Conservation (phyloP, 2,888 invertebrate species). For the Stenodera caucasica region DNA sequence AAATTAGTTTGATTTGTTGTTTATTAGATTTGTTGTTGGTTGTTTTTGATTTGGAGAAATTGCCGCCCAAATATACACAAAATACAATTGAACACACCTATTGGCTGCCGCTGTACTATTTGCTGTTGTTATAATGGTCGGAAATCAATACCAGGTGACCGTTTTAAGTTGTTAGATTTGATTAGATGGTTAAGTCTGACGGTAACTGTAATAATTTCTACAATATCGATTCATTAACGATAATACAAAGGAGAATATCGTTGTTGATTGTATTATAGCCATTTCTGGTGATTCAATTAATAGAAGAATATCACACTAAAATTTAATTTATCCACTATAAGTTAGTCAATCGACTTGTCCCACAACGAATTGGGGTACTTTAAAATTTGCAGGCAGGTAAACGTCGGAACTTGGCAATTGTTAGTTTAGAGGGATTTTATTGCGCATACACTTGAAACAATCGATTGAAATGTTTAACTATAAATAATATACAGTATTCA, state of each 20-base stretch:
- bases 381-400: background rate
- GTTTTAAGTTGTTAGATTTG: background rate
- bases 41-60: background rate
- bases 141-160: background rate
- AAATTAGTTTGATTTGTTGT: background rate
- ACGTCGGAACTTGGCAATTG: background rate
- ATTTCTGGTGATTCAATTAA: background rate
- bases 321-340: background rate
- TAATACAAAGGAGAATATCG: background rate
- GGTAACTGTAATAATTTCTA: background rate
- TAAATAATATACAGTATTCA: background rate
- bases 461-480: background rate
- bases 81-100: background rate
- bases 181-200: background rate
- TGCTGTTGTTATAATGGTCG: background rate
- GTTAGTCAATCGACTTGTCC: background rate
- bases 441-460: background rate
- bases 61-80: background rate
- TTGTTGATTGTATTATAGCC: background rate
- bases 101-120: background rate
- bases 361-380: background rate
- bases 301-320: background rate
- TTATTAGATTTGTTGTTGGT: background rate
- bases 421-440: background rate
- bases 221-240: background rate